phyloP scores from a whole-genome alignment of 2,113 vertebrate genomes.

The Vulpes vulpes region DNA sequence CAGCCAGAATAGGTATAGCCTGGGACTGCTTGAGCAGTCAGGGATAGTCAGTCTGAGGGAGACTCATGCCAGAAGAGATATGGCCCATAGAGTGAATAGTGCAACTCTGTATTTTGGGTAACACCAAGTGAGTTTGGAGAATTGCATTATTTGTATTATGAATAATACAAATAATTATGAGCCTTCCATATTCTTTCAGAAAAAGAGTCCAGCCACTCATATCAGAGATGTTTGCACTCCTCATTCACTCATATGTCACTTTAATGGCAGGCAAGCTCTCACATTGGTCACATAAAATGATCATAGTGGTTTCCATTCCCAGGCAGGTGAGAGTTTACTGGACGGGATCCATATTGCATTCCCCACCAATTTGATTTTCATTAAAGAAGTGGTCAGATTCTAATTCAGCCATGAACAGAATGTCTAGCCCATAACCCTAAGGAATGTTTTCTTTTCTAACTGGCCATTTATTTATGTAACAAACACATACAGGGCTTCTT shows the following conservation, averaged over 20 bases:
- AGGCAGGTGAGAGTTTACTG: not conserved
- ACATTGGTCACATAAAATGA: not conserved
- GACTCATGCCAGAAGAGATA: not conserved
- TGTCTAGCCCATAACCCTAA: not conserved
- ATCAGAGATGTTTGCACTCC: not conserved
- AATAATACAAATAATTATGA: conserved; percentile 42
- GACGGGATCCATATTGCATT: not conserved
- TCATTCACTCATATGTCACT: not conserved
- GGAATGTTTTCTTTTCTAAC: conserved; percentile 36
- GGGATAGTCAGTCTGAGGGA: not conserved
- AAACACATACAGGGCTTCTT: not conserved
- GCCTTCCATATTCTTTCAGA: conserved; percentile 25
- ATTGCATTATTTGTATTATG: conserved; percentile 20
- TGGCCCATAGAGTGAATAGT: not conserved
- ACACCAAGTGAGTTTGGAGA: not conserved
- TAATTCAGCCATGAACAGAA: not conserved
- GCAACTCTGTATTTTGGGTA: not conserved
- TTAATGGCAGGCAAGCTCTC: not conserved
- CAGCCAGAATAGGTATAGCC: not conserved
- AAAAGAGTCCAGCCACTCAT: not conserved
- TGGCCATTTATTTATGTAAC: not conserved
- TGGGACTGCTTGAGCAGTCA: not conserved
- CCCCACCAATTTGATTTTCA: conserved; percentile 1
- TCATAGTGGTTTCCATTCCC: not conserved
- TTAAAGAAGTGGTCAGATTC: not conserved